A percentile compares a stretch with the other conserved stretches of the same genome.
Conservation (phyloP, 2,888 invertebrate species). For the Tipula vernalis region DNA sequence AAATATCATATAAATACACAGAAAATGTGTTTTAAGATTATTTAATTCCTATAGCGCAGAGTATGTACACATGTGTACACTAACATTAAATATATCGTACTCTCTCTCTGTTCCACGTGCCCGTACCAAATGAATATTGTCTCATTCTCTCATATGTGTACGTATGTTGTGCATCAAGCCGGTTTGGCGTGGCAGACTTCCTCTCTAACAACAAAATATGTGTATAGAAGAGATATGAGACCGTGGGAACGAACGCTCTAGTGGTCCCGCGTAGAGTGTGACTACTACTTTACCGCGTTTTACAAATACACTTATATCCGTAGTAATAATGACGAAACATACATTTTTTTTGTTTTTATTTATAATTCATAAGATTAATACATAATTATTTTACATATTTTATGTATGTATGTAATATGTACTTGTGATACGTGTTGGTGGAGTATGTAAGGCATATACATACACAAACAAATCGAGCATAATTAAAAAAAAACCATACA, state of each 20-base stretch:
- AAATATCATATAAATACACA: background rate
- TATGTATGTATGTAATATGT: background rate
- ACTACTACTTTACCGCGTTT: background rate
- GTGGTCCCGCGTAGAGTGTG: conserved; percentile 17
- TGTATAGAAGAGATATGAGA: conserved; percentile 29
- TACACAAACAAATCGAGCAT: background rate
- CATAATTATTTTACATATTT: too few species aligned
- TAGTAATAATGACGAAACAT: background rate
- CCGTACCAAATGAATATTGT: background rate
- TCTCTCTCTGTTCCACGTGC: background rate
- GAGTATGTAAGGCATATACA: background rate
- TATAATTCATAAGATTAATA: background rate
- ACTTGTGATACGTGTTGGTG: background rate
- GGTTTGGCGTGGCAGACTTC: conserved; percentile 25
- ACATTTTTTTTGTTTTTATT: background rate
- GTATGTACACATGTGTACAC: background rate
- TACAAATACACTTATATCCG: conserved; percentile 4
- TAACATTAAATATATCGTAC: background rate
- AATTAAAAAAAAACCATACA: background rate
- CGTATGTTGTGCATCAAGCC: conserved; percentile 17
- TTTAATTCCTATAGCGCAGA: background rate
- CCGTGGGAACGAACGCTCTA: conserved; percentile 33
- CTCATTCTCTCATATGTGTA: background rate
- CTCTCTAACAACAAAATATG: conserved; percentile 14
- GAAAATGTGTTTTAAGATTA: background rate